Evolutionary conservation across 2,113 vertebrate genomes (phyloP).

Genomic region (Mormyrus lacerda): DNA sequence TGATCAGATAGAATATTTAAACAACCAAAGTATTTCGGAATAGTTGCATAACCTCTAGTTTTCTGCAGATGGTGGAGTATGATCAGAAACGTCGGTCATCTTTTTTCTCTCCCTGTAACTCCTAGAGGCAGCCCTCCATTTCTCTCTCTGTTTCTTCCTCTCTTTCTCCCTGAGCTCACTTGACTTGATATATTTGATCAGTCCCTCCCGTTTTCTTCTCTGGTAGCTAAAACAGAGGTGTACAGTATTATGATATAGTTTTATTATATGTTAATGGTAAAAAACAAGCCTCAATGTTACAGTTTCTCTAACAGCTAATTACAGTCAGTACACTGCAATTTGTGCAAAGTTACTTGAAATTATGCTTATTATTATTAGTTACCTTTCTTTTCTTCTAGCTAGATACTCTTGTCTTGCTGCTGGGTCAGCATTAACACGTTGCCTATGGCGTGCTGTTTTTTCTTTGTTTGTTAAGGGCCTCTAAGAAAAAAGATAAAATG

Average conservation of each 20-base stretch:
- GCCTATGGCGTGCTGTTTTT: background rate
- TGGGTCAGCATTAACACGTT: background rate
- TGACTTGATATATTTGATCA: background rate
- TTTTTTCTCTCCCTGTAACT: background rate
- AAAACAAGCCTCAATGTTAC: background rate
- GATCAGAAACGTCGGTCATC: background rate
- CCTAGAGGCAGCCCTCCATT: background rate
- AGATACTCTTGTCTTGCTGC: background rate
- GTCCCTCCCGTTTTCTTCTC: background rate
- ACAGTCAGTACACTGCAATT: background rate
- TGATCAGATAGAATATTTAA: background rate
- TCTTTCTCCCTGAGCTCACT: background rate
- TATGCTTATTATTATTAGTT: background rate
- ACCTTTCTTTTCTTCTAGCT: background rate
- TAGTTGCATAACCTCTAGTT: background rate
- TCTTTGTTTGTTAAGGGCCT: background rate
- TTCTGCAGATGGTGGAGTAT: background rate
- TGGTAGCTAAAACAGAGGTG: background rate
- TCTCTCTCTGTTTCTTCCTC: background rate
- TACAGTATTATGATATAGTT: background rate
- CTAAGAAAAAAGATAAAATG: background rate
- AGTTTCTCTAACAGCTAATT: background rate
- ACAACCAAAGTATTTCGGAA: background rate
- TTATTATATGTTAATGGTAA: background rate
- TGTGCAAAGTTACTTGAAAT: background rate